Conservation (phyloP, 2,888 invertebrate genomes). For the Dioctria rufipes region DNA sequence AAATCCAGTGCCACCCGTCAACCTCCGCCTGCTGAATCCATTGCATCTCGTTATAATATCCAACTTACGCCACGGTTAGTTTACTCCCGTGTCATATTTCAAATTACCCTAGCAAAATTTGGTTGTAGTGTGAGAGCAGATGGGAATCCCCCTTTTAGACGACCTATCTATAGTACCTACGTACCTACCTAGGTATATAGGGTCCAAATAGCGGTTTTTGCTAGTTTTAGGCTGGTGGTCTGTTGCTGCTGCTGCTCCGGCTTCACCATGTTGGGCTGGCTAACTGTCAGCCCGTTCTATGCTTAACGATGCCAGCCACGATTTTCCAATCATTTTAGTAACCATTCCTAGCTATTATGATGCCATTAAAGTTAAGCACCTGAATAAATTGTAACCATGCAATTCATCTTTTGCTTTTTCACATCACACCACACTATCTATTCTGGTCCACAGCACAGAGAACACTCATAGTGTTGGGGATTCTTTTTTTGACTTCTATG, state of each 20-base stretch:
- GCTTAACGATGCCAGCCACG: conserved; percentile 60
- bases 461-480: no score
- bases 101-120: conserved; percentile 26
- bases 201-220: not conserved
- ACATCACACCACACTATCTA: conserved; percentile 10
- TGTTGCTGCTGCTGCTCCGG: not conserved
- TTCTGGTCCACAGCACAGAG: conserved; percentile 10
- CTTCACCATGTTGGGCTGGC: not conserved
- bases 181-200: not conserved
- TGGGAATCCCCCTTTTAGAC: not conserved
- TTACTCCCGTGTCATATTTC: conserved; percentile 46
- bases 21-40: conserved; percentile 4
- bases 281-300: conserved; percentile 21
- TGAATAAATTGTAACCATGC: conserved; percentile 50
- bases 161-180: not conserved
- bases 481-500: conserved; percentile 29
- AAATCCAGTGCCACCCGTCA: not conserved
- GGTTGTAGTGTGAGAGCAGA: conserved; percentile 11
- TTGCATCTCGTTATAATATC: conserved; percentile 16
- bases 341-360: conserved; percentile 61
- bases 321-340: conserved; percentile 62
- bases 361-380: conserved; percentile 61
- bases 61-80: conserved; percentile 42
- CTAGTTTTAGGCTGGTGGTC: not conserved
- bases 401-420: conserved; percentile 23